Base-by-base conservation (phyloP, 2,888 invertebrate genomes). In the Panopea generosa region DNA sequence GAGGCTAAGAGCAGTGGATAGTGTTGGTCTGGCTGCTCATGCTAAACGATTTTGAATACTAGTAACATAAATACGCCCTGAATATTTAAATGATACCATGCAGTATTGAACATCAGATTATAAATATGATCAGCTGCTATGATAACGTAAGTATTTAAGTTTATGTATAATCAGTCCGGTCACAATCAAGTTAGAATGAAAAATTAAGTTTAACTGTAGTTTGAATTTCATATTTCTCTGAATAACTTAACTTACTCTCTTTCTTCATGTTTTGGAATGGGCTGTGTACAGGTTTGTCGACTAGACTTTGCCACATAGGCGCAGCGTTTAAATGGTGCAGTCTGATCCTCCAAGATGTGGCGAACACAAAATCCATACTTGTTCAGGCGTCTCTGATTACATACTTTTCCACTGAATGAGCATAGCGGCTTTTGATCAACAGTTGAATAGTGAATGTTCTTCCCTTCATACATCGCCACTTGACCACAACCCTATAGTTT, bases 261-360 rank as follows among this genome's bases (percentile, higher is more conserved):
- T 65, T 93, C 91, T 84, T 93, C 93, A 89, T 91, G 91, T 66
- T 91, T 88, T 18, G 93, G 93, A 74, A 93, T 93, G 38, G 93
- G 92, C 85, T 93, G 93, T 43, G 92, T 92, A 83, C 93, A 93
- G 81, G 92, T 92, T 84, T 92, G 92, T 84, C 92, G 89, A 77
- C 92, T 93, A 70, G 91, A 91, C 68, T 92, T 93, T 33, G 92
- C 92, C 70, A 95, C 94, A 91, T 95, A 96, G 0, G 94, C 94
- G 90, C 98, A 99, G 83, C 96, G 96, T 77, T 95, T 95, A 91
- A 95, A 99, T 0, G 97, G 97, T 0, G 98, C 97, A 14, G 93
- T 94, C 6, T 96, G 95, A 91, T 98, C 98, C 84, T 95, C 95
- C 59, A 98, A 93, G 78, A 98, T 96, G 87, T 98, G 98, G 2